Evolutionary conservation across 1,140 invertebrate species (phyloP).

Genomic region (Achatina immaculata): DNA sequence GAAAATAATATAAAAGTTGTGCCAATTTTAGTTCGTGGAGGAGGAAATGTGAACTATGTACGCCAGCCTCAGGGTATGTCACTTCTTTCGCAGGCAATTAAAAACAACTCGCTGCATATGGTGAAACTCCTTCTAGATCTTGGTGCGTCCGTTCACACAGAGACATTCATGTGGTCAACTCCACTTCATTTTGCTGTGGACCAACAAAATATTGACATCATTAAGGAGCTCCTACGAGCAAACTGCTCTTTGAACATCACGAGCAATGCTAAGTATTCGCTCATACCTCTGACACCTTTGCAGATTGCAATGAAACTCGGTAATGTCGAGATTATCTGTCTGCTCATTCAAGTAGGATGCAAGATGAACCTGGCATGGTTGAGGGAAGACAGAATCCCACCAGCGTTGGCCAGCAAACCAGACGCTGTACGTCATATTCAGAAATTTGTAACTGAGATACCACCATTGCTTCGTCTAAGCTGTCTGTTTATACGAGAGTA

Average conservation of each 20-base stretch:
- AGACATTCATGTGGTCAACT: constrained; percentile 39
- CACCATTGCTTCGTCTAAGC: constrained; percentile 30
- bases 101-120: constrained; percentile 26
- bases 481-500: constrained; percentile 22
- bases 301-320: constrained; percentile 29
- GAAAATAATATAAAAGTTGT: constrained; percentile 50
- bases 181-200: constrained; percentile 34
- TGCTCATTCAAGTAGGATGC: constrained; percentile 22
- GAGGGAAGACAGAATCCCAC: constrained; percentile 12
- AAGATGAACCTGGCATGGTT: constrained; percentile 29
- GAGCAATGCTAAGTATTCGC: constrained; percentile 36
- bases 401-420: constrained; percentile 3
- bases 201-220: constrained; percentile 26
- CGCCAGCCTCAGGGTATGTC: constrained; percentile 34
- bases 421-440: constrained; percentile 21
- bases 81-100: constrained; percentile 20
- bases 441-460: constrained; percentile 10
- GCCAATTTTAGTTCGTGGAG: constrained; percentile 42
- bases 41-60: constrained; percentile 45
- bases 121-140: constrained; percentile 29
- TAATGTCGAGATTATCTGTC: constrained; percentile 22
- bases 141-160: constrained; percentile 18
- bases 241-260: constrained; percentile 35
- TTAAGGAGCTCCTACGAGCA: constrained; percentile 20
- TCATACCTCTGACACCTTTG: constrained; percentile 32